Evolutionary conservation across 2,113 vertebrate genomes (phyloP).

Genomic region (Microtus oregoni): DNA sequence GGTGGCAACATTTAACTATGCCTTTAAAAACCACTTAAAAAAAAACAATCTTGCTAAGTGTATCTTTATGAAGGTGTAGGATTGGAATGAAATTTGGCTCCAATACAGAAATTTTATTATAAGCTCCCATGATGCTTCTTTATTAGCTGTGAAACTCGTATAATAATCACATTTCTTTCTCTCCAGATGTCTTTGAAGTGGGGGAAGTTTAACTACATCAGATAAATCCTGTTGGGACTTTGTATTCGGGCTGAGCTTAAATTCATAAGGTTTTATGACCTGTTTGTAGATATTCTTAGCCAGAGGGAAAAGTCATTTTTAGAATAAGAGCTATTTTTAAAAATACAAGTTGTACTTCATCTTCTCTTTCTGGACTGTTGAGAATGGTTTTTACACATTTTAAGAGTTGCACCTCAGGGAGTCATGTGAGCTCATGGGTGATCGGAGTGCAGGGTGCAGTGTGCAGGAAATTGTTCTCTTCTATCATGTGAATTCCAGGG

Average conservation of each 20-base stretch:
- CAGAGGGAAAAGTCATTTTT: conserved; percentile 65
- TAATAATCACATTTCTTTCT: conserved; percentile 47
- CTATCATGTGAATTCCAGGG: not conserved
- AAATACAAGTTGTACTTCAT: conserved; percentile 61
- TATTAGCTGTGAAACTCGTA: conserved; percentile 56
- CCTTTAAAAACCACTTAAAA: conserved; percentile 21
- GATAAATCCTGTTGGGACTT: conserved; percentile 58
- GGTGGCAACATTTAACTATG: not conserved
- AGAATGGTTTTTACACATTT: conserved; percentile 42
- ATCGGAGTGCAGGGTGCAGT: not conserved
- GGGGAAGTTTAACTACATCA: conserved; percentile 38
- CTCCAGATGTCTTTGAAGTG: conserved; percentile 61
- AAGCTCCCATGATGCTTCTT: not conserved
- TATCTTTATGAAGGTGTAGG: not conserved
- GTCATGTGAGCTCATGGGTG: too few species aligned
- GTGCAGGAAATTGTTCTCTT: not conserved
- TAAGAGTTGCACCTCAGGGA: not conserved
- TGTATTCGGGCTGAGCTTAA: conserved; percentile 47
- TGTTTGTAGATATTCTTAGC: conserved; percentile 60
- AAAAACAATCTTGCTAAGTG: not conserved
- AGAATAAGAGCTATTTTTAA: conserved; percentile 63
- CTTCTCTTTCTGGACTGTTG: conserved; percentile 23
- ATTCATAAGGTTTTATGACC: conserved; percentile 65
- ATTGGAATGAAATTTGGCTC: conserved; percentile 36
- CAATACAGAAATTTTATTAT: not conserved